Conservation (phyloP, 2,797 vertebrate species). For the Scleropages formosus region DNA sequence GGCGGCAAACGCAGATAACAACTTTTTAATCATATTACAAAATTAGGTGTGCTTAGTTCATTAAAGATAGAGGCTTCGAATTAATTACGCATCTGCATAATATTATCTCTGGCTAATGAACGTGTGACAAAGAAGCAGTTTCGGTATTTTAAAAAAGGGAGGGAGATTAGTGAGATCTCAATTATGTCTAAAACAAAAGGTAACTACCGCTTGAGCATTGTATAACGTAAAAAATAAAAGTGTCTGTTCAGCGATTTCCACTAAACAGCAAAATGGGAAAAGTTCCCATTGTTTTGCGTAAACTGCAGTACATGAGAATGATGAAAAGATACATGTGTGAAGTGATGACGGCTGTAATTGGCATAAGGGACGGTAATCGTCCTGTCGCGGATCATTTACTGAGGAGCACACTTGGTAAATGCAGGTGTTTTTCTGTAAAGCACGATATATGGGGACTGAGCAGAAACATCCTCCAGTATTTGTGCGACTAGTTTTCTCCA, state of each 20-base stretch:
- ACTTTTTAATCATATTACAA: slow-evolving; percentile 89
- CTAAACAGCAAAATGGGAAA: slow-evolving; percentile 67
- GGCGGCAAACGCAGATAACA: slow-evolving; percentile 82
- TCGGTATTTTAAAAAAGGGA: slow-evolving; percentile 60
- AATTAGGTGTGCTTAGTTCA: slow-evolving; percentile 73
- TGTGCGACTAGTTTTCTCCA: too few relatives aligned
- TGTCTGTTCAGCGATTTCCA: slow-evolving; percentile 72
- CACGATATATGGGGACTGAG: slow-evolving; percentile 46
- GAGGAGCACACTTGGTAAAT: background rate
- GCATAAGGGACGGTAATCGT: slow-evolving; percentile 60
- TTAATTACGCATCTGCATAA: slow-evolving; percentile 74
- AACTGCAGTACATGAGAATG: slow-evolving; percentile 76
- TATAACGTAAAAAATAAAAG: slow-evolving; percentile 58
- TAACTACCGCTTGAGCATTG: slow-evolving; percentile 54
- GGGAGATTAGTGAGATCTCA: slow-evolving; percentile 78
- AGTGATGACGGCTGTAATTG: slow-evolving; percentile 77
- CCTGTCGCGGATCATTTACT: slow-evolving; percentile 9
- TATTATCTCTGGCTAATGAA: slow-evolving; percentile 79
- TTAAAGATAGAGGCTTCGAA: slow-evolving; percentile 70
- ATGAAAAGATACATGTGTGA: slow-evolving; percentile 76
- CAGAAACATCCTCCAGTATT: too few relatives aligned
- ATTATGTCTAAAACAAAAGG: slow-evolving; percentile 82
- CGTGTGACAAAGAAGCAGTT: slow-evolving; percentile 67
- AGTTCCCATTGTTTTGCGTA: slow-evolving; percentile 75
- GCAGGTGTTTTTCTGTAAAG: slow-evolving; percentile 50